Base-by-base conservation (phyloP, 2,797 vertebrate genomes). In the Gambusia yucatana region DNA sequence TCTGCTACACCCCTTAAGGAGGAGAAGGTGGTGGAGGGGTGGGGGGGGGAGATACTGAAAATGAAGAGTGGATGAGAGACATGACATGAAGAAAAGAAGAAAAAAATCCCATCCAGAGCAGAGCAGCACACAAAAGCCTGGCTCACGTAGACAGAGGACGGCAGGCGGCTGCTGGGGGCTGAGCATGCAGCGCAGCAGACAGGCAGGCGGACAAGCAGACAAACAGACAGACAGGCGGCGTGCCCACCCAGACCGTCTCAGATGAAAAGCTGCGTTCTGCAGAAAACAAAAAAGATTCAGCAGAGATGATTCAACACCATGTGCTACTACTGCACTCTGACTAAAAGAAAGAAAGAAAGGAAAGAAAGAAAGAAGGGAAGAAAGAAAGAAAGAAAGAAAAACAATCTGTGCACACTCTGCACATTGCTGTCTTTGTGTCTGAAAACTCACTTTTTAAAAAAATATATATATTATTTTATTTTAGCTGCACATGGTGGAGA, bases 191-290 rank as follows among this genome's bases (percentile, higher is more conserved):
- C 30, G 52, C 78, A 61, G 75, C 86, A 91, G 88, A 89, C 89
- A 91, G 52, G 74, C 85, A 91, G 88, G 88, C 89, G 90, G 55
- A 75, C 84, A 91, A 87, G 87, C 88, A 92, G 88, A 76, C 83
- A 69, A 87, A 87, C 89, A 91, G 57, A 63, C 84, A 91, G 88
- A 89, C 87, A 92, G 88, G 78, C 83, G 63, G 88, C 87, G 85
- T 91, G 92, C 92, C 92, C 93, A 92, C 91, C 92, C 92, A 93
- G 89, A 92, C 92, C 78, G 87, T 80, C 85, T 90, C 83, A 77
- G 87, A 84, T 87, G 85, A 91, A 90, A 90, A 90, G 88, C 83
- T 80, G 80, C 5, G 63, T 65, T 87, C 77, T 86, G 77, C 43
- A 79, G 85, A 90, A 91, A 80, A 94, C 33, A 33, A 93, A 95